Base-by-base conservation (phyloP, 2,113 vertebrate species). In the Amphiprion percula region DNA sequence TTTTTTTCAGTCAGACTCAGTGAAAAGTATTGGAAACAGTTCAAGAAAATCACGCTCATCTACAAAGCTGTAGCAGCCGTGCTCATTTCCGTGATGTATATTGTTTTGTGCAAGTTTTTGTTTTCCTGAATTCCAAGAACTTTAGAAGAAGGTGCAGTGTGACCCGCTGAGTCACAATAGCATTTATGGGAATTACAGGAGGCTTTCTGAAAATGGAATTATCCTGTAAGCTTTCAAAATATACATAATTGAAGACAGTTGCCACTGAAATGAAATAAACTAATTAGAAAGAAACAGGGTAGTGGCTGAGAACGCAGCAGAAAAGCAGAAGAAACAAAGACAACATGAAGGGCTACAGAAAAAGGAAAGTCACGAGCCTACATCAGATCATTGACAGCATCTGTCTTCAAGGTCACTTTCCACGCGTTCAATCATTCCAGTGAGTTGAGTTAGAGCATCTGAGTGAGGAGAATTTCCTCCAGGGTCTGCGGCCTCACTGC, bases 371-470 rank as follows among this genome's bases (percentile, higher is more conserved):
- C 11, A 58, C 10, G 30, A 5, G 12, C n/a, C 30, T 23, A n/a
- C 52, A 64, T 80, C 17, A 70, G 56, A 77, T 82, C 56, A 78
- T 10, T 66, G 77, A 66, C 47, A 79, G 56, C 61, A 75, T 72
- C 59, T 39, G 76, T 74, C 68, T 72, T 69, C 78, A 90, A 91
- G 90, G 90, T 92, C 72, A 78, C 63, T 83, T 82, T 77, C 24
- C 21, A 66, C 70, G 66, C 56, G 33, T 79, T 79, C 61, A 77
- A 56, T 80, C 69, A 78, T 77, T 70, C 61, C 85, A 84, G 70
- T 1, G 10, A 72, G 69, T 72, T 72, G 76, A 78, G 73, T 67
- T 71, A n/a, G 53, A 86, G 60, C 82, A 76, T 86, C 77, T 68
- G 73, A 81, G 85, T 30, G 41, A 72, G 62, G 62, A 75, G 58